Base-by-base conservation (phyloP, 2,113 vertebrate species). In the Melanerpes aurifrons region DNA sequence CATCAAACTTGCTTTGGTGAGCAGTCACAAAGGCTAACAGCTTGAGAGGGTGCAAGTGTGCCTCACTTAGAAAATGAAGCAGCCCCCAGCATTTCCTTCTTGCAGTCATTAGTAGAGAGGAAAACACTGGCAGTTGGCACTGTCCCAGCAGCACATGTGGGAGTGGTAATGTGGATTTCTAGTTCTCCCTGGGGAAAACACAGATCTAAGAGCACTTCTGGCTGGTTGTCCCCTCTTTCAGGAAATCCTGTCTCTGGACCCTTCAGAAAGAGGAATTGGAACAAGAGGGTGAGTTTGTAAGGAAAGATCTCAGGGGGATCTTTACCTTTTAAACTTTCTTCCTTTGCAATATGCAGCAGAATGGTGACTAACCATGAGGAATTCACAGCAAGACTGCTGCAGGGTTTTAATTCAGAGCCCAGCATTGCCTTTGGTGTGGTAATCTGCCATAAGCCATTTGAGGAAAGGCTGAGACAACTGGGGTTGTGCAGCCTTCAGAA, bases 1-100 rank as follows among this genome's bases (percentile, higher is more conserved):
- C 67, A 57, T 48, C 91, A 79, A 93, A 67, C 50, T 76, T 92
- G 64, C 85, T 85, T 91, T 87, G 61, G 43, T 68, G 56, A 89
- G 17, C 35, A 87, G 59, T 56, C 68, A 73, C 61, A 77, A 77
- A 77, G 69, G 31, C 70, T 70, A 48, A 35, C 35, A 59, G 69
- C 59, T 71, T 72, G 63, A 63, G 56, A 28, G 0, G 1, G 37
- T 82, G 67, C 59, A 76, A 66, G 58, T 73, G 50, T 69, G 67
- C 26, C 78, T 85, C 32, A 29, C 79, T 87, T 80, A 32, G 78
- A 67, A 82, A 94, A 94, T 82, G 21, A 70, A 80, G 76, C 64
- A 71, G 22, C 59, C 32, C 64, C 8, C 64, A 48, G 78, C 66
- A 43, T 37, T 90, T 92, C 62, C 24, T 37, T 86, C 72, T 71